Evolutionary conservation across 1,140 invertebrate species (phyloP), one percentile per base, ranked within the genome.

Genomic region (Lordiphosa clarofinis): DNA sequence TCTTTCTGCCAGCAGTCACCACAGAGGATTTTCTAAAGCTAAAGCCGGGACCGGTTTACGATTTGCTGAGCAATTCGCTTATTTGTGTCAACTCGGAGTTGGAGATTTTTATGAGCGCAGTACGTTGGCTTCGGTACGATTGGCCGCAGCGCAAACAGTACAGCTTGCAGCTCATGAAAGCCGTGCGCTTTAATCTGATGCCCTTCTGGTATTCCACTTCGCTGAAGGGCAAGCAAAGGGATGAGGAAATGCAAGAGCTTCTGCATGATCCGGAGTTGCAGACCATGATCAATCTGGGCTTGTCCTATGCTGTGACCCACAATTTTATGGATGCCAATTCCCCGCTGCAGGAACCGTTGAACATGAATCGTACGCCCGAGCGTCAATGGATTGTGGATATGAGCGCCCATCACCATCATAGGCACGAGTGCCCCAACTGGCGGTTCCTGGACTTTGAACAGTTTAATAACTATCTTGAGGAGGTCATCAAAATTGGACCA

Each of bases 141-240:
- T 95, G 93, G 94, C 62, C 90, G 1, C 73, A 87, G 2, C 90
- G 94, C 33, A 90, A 91, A 4, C 67, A 89, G 13, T 90, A 92
- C 13, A 89, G 94, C 1, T 89, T 94, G 70, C 89, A 89, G 3
- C 89, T 95, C 0, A 90, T 95, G 87, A 90, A 90, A 4, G 94
- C 93, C 66, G 91, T 95, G 0, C 90, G 94, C 36, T 95, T 95
- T 67, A 93, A 93, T 0, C 90, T 94, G 11, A 93, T 95, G 60
- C 92, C 94, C 0, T 92, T 93, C 0, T 94, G 94, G 92, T 93
- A 94, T 73, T 89, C 94, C 4, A 91, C 94, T 1, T 93, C 94
- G 37, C 92, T 95, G 19, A 64, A 63, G 37, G 4, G 12, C 6
- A 56, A 56, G 5, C 47, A 55, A 1, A 5, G 92, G 92, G 89